Evolutionary conservation across 2,888 invertebrate species (phyloP), one percentile per base, ranked within the genome.

Genomic region (Yponomeuta plumbellus): DNA sequence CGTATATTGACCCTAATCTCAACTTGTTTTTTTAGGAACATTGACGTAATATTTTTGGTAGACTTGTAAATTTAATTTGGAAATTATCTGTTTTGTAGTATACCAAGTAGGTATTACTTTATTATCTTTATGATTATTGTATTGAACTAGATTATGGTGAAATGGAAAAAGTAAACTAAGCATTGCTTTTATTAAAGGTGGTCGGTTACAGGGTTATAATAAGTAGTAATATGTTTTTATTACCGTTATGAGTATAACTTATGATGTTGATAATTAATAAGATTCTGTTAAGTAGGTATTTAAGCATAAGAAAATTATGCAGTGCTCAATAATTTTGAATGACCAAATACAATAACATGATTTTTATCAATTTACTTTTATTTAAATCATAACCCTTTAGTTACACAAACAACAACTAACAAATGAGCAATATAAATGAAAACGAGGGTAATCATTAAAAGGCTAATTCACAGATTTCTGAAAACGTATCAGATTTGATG

Each of bases 121-220:
- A 34, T 34, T 34, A 34, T 34, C 8, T 34, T 52, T 52, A 17
- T 52, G 2, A 6, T 52, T 52, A 44, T 52, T 52, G 13, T 52
- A 52, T 52, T 52, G 17, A 17, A 17, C 44, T 52, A 52, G 17
- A 4, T 17, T 52, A 3, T 52, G 44, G 17, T 52, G 44, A 17
- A 13, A 17, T 17, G 13, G 17, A 5, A 13, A 13, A 52, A 52
- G 13, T 17, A 17, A 17, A 52, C 44, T 52, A 52, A 11, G 5
- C 17, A 13, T 52, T 52, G 3, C 17, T 17, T 52, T 52, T 52
- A 52, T 52, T 22, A 23, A 34, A 62, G 62, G 62, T 62, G 62
- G 62, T 62, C 62, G 62, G 62, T 40, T 20, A 8, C 62, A 62
- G 62, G 62, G 62, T 62, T 26, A 52, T 8, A 34, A 34, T 34